Evolutionary conservation across 2,888 invertebrate genomes (phyloP), one percentile per base, ranked within the genome.

Genomic region (Apamea anceps): DNA sequence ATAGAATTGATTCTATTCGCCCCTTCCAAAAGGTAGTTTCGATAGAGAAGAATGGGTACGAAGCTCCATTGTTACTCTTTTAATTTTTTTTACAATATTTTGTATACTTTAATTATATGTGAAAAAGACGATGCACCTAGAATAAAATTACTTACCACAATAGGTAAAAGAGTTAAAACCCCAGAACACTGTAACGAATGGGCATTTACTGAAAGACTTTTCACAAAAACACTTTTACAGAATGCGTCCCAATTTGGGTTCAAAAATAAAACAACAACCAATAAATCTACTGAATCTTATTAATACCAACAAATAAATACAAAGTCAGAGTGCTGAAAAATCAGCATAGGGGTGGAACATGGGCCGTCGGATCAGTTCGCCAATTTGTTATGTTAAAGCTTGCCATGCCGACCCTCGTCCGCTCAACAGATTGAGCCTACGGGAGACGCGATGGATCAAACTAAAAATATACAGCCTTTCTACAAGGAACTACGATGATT

Each of bases 371-470:
- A 93, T 94, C 95, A 94, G 93, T 95, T 94, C 91, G 91, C 94
- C 95, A 95, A 95, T 96, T 95, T 95, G 95, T 95, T 94, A 95
- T 92, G 93, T 91, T 93, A 91, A 92, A 91, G 92, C 93, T 89
- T 86, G 85, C 87, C 82, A 88, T 90, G 93, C 90, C 81, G 89
- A 93, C 93, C 93, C 93, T 93, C 92, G 93, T 93, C 94, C 90
- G 87, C 74, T 85, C 90, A 92, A 92, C 94, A 92, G 93, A 94
- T 94, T 93, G 94, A 93, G 93, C 94, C 93, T 92, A 90, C 90
- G 94, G 93, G 93, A 93, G 90, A 89, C 84, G 91, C 90, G 90
- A 93, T 92, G 93, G 93, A 94, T 94, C 93, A 93, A 93, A 93
- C 92, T 91, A 90, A 91, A 91, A 91, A 93, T 91, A 91, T 88